Conservation (phyloP, 2,113 vertebrate species). For the Rutilus rutilus region DNA sequence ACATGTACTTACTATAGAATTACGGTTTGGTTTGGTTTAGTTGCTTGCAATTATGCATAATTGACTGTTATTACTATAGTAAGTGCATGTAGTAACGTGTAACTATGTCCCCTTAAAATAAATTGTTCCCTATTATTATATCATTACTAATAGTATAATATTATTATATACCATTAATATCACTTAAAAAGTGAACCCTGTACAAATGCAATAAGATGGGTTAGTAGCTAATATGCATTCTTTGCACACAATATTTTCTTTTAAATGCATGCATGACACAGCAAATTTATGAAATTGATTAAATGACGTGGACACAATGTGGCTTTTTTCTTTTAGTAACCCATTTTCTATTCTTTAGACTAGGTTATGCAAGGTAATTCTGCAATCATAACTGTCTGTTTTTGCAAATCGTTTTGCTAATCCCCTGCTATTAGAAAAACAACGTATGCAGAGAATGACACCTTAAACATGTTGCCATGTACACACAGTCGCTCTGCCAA, state of each 20-base stretch:
- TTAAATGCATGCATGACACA: background rate
- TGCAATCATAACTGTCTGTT: background rate
- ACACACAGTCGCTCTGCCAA: background rate
- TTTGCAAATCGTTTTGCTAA: background rate
- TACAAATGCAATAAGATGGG: too few species aligned
- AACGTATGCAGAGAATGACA: background rate
- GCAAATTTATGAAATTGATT: background rate
- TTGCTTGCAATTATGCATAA: too few species aligned
- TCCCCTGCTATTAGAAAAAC: conserved; percentile 31
- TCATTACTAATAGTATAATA: too few species aligned
- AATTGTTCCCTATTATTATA: too few species aligned
- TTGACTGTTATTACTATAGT: too few species aligned
- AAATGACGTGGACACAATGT: background rate
- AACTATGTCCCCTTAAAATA: too few species aligned
- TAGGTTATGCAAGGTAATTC: conserved; percentile 33
- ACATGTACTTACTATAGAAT: too few species aligned
- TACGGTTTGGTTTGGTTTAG: too few species aligned
- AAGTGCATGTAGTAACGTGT: too few species aligned
- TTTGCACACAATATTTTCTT: background rate
- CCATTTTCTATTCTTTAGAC: background rate
- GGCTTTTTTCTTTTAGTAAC: background rate
- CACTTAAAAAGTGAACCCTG: too few species aligned
- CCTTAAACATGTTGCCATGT: conserved; percentile 6
- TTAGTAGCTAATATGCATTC: too few species aligned
- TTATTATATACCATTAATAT: too few species aligned